A percentile compares a stretch with the other conserved stretches of the same genome.
phyloP scores from a whole-genome alignment of 2,797 vertebrate genomes.

The Nasua narica region DNA sequence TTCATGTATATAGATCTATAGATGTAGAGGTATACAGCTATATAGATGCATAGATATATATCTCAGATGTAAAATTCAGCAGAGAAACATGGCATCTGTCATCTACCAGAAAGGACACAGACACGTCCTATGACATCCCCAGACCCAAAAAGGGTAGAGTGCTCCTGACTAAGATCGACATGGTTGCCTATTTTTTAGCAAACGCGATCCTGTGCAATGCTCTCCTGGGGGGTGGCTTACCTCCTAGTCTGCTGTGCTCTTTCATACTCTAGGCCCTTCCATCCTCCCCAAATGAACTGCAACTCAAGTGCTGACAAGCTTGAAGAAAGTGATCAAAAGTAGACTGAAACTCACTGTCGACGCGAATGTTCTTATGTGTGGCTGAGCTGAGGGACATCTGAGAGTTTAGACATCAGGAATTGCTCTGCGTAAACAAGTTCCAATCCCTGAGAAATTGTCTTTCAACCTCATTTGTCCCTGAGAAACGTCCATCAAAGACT shows the following conservation, averaged over 20 bases:
- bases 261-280: constrained; percentile 18
- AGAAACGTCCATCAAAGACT: constrained; percentile 32
- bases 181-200: neutral
- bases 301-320: constrained; percentile 42
- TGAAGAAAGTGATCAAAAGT: constrained; percentile 71
- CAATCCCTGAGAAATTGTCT: constrained; percentile 2
- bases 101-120: neutral
- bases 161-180: neutral
- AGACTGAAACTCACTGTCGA: constrained; percentile 36
- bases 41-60: neutral
- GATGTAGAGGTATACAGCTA: neutral
- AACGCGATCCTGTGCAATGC: neutral
- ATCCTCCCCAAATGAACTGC: neutral
- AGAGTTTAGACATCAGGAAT: constrained; percentile 45
- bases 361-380: constrained; percentile 28
- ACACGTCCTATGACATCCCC: neutral
- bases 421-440: constrained; percentile 6
- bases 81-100: neutral
- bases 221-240: neutral
- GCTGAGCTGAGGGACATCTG: constrained; percentile 16
- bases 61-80: neutral
- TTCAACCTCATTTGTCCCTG: constrained; percentile 29
- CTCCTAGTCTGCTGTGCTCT: neutral
- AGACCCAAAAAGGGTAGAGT: neutral
- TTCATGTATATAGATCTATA: neutral